Evolutionary conservation across 2,888 invertebrate genomes (phyloP).

Genomic region (Ligdia adustata): DNA sequence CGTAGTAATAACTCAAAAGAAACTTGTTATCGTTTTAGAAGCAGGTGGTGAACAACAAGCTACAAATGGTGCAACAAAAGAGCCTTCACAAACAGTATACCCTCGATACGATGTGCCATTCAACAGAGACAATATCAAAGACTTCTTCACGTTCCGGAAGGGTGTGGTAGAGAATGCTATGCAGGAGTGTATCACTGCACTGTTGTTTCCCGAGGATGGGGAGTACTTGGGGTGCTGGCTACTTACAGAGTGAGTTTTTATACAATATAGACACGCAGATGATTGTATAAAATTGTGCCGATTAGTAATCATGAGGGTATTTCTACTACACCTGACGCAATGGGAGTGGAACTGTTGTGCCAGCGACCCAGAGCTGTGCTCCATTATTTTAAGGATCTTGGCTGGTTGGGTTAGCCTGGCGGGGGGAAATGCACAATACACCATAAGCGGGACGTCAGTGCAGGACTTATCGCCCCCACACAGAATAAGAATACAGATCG

Average conservation of each 20-base stretch:
- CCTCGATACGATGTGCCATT: slow-evolving; percentile 76
- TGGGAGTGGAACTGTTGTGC: no score
- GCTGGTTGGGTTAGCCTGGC: no score
- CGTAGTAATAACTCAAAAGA: no score
- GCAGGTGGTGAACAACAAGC: slow-evolving; percentile 50
- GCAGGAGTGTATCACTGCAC: slow-evolving; percentile 86
- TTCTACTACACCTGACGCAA: no score
- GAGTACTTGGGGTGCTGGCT: slow-evolving; percentile 90
- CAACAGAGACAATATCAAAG: slow-evolving; percentile 84
- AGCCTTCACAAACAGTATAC: slow-evolving; percentile 60
- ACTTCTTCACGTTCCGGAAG: slow-evolving; percentile 89
- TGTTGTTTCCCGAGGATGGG: slow-evolving; percentile 88
- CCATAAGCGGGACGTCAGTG: no score
- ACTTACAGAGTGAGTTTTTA: slow-evolving; percentile 88
- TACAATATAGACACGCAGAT: background rate
- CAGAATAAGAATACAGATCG: no score
- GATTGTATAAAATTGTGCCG: background rate
- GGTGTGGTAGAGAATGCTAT: slow-evolving; percentile 90
- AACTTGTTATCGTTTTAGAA: no score
- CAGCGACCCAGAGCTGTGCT: no score
- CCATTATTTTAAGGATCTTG: no score
- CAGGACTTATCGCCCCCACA: no score
- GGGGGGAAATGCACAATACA: no score
- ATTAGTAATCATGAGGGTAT: background rate
- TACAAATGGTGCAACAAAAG: slow-evolving; percentile 51